These are phyloP conservation scores for Scotopteryx bipunctaria DNA, from an alignment of 2,888 invertebrate species.

Conservation along the genomic window DNA sequence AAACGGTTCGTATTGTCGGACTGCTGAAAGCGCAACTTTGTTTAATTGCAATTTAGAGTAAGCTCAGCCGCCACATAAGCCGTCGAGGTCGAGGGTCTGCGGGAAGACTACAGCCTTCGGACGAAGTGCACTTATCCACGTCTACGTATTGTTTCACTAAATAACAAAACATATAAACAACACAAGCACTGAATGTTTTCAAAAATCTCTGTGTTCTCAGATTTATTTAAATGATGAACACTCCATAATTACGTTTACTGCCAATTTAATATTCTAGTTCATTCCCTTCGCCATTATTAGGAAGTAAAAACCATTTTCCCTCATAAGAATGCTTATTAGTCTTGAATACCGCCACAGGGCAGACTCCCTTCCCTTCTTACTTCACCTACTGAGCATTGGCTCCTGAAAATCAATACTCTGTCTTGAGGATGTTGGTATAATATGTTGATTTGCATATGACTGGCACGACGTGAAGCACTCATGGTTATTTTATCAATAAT, in stretches of 20 bases:
- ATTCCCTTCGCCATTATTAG: slow-evolving; percentile 8
- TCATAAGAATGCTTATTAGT: slow-evolving; percentile 12
- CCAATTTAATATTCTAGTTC: slow-evolving; percentile 6
- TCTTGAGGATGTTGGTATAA: slow-evolving; percentile 4
- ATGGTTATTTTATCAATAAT: background rate
- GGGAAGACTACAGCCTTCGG: slow-evolving; percentile 50
- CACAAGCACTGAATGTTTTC: background rate
- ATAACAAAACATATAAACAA: background rate
- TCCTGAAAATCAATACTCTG: slow-evolving; percentile 11
- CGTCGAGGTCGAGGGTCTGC: slow-evolving; percentile 60
- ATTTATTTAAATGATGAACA: background rate
- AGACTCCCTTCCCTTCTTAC: slow-evolving; percentile 9
- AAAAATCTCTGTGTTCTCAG: background rate
- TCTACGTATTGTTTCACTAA: slow-evolving; percentile 60
- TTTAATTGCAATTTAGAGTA: slow-evolving; percentile 74
- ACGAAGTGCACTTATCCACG: slow-evolving; percentile 54
- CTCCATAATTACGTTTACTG: background rate
- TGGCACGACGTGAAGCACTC: background rate
- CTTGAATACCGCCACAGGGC: slow-evolving; percentile 17
- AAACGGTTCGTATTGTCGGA: slow-evolving; percentile 41
- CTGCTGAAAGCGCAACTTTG: slow-evolving; percentile 53
- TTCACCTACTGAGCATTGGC: slow-evolving; percentile 7
- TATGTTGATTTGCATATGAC: slow-evolving; percentile 19
- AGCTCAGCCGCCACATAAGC: slow-evolving; percentile 70
- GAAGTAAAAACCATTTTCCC: slow-evolving; percentile 19